Evolutionary conservation across 2,113 vertebrate species (phyloP), one percentile per base, ranked within the genome.

Genomic region (Micronisus gabar): DNA sequence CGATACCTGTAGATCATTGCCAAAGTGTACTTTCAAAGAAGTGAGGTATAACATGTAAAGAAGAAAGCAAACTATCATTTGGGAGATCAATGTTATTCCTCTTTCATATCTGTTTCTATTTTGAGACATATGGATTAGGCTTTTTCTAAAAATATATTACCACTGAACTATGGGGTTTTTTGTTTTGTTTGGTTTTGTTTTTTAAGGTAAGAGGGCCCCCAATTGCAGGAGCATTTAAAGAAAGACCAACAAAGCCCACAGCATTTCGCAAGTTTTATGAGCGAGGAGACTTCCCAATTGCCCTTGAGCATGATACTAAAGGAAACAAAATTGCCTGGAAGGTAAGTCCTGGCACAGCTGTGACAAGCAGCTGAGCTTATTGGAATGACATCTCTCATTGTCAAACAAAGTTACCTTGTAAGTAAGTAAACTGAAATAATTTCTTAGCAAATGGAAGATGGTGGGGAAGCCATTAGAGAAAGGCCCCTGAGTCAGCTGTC

Each of bases 291-390:
- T 98, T 99, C 96, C 99, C 99, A 13, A 98, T 99, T 34, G 98
- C 98, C 34, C 97, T 99, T 97, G 97, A 99, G 59, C 99, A 99
- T 19, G 97, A 98, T 84, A 89, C 96, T 12, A 99, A 97, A 97
- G 98, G 98, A 95, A 99, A 99, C 97, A 98, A 98, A 96, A 99
- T 99, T 11, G 98, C 98, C 81, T 99, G 99, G 99, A 99, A 99
- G 99, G 99, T 99, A 99, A 98, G 98, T 97, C 87, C 25, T 91
- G 94, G 90, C 96, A 81, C 96, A 96, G 95, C 97, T 96, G 88
- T 95, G 90, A 90, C 82, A 91, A 82, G 89, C 94, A 93, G 93
- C 97, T 96, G 96, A 58, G 88, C 80, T 92, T 89, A 75, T 92
- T 86, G 84, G 96, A 96, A 80, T 94, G 96, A 94, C 97, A 90